phyloP scores from a whole-genome alignment of 2,113 vertebrate genomes.

The Chinchilla lanigera region DNA sequence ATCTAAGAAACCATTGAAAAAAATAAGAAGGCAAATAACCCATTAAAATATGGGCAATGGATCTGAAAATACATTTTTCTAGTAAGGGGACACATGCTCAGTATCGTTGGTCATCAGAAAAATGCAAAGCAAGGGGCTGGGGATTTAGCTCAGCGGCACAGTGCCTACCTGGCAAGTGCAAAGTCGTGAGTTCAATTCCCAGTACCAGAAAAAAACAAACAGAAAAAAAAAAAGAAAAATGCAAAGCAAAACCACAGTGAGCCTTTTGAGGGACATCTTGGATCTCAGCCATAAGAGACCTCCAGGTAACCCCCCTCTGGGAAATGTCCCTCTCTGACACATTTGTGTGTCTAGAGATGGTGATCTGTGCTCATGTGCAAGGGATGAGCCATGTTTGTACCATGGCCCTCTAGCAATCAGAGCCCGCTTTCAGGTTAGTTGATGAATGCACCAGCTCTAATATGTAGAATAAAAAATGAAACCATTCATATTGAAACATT shows the following conservation, averaged over 20 bases:
- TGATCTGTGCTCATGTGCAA: not conserved
- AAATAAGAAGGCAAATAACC: not conserved
- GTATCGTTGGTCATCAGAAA: not conserved
- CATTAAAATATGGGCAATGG: not conserved
- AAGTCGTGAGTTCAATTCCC: too few relatives aligned
- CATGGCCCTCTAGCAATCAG: too few relatives aligned
- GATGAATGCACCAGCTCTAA: not conserved
- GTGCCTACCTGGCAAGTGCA: too few relatives aligned
- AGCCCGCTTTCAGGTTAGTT: not conserved
- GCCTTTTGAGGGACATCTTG: not conserved
- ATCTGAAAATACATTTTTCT: not conserved
- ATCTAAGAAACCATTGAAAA: not conserved
- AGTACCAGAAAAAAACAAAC: too few relatives aligned
- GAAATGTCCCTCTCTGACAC: not conserved
- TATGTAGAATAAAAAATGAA: not conserved
- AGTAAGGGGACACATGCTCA: not conserved
- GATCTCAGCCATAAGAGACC: not conserved
- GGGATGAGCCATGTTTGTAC: not conserved
- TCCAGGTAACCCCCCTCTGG: not conserved
- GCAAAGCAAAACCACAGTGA: conserved; percentile 7
- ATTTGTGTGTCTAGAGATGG: not conserved
- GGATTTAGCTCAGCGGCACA: too few relatives aligned
- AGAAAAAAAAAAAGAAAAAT: too few relatives aligned
- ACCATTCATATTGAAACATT: not conserved
- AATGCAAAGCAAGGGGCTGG: conserved; percentile 28